Percentiles rank a stretch among this genome's conserved stretches.
phyloP scores from a whole-genome alignment of 2,888 invertebrate species.

The Callyntrura sp. region DNA sequence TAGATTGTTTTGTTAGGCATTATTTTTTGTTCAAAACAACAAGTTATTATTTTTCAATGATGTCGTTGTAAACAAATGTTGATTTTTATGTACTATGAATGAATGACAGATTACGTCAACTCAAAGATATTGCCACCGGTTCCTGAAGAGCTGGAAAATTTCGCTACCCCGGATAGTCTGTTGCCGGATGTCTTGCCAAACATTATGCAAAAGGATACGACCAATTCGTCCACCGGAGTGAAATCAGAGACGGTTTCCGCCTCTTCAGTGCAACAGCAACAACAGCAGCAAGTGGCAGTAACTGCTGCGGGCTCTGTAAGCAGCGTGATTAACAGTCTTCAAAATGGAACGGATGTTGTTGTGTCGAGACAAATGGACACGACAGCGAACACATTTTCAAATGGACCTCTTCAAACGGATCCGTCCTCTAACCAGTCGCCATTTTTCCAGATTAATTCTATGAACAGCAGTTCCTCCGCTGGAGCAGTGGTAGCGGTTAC shows the following conservation, averaged over 20 bases:
- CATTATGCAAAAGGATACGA: conserved; percentile 55
- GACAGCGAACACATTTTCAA: conserved; percentile 1
- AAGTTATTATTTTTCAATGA: background rate
- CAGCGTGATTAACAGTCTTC: conserved; percentile 56
- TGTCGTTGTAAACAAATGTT: background rate
- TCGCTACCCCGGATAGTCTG: conserved; percentile 79
- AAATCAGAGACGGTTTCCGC: conserved; percentile 48
- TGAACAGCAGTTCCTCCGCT: conserved; percentile 28
- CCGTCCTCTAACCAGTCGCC: conserved; percentile 55
- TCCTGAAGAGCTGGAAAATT: conserved; percentile 82
- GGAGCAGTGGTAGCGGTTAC: background rate
- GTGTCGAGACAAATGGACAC: conserved; percentile 47
- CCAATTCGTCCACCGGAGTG: conserved; percentile 21
- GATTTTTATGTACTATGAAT: background rate
- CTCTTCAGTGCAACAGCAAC: conserved; percentile 53
- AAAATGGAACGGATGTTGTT: conserved; percentile 21
- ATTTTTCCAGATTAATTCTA: conserved; percentile 47
- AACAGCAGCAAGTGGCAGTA: conserved; percentile 78
- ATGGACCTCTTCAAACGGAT: conserved; percentile 42
- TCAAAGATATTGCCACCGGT: conserved; percentile 83
- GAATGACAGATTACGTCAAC: conserved; percentile 82
- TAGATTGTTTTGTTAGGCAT: too few relatives aligned
- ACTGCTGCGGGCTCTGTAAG: conserved; percentile 23
- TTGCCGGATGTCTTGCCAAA: conserved; percentile 79
- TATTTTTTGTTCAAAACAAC: background rate